These are phyloP conservation scores for Tachypleus tridentatus DNA, from an alignment of 1,140 invertebrate species.

Conservation along the genomic window DNA sequence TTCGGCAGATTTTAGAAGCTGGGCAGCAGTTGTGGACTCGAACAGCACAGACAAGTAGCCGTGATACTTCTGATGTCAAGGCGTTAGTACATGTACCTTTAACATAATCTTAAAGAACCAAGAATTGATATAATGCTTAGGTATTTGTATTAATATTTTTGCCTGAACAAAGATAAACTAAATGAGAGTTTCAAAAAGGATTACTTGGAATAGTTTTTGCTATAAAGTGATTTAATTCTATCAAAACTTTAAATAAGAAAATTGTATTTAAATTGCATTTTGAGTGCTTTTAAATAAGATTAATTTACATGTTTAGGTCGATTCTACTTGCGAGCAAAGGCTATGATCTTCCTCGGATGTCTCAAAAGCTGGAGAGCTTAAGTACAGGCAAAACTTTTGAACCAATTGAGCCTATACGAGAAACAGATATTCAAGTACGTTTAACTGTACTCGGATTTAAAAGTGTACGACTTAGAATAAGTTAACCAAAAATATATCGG, in stretches of 20 bases:
- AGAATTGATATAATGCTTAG: not conserved
- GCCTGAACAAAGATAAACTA: not conserved
- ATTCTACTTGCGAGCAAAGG: constrained; percentile 84
- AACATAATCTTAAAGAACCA: not conserved
- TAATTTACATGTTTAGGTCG: constrained; percentile 36
- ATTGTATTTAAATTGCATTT: too few relatives aligned
- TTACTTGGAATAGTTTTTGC: too few relatives aligned
- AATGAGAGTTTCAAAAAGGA: too few relatives aligned
- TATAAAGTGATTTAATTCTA: too few relatives aligned
- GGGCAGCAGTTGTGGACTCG: constrained; percentile 77
- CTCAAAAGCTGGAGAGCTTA: constrained; percentile 75
- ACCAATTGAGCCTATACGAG: constrained; percentile 72
- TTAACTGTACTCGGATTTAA: too few relatives aligned
- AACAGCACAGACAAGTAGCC: constrained; percentile 53
- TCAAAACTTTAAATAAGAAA: too few relatives aligned
- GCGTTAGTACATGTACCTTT: constrained; percentile 53
- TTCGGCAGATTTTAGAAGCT: constrained; percentile 80
- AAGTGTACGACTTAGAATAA: too few relatives aligned
- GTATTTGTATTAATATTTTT: not conserved
- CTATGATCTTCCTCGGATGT: constrained; percentile 80
- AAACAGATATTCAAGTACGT: constrained; percentile 55
- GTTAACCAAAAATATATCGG: too few relatives aligned
- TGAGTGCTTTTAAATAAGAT: too few relatives aligned
- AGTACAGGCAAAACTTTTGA: constrained; percentile 67
- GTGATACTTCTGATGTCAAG: constrained; percentile 68